A percentile compares a stretch with the other conserved stretches of the same genome.
Conservation (phyloP, 2,888 invertebrate genomes). For the Capitulum mitella region DNA sequence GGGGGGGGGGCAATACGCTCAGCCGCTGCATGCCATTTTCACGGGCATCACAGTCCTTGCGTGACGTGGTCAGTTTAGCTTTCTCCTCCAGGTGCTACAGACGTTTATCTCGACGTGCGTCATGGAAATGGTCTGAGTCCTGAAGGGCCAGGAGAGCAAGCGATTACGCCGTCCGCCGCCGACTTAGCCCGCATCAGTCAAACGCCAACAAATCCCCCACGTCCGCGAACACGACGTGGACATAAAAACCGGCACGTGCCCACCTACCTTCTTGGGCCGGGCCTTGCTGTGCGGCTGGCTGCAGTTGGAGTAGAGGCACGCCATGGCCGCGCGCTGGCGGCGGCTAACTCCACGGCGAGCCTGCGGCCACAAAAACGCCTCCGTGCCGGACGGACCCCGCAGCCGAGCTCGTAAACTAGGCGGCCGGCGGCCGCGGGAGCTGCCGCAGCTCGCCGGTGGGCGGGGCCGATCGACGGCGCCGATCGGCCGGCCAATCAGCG, state of each 20-base stretch:
- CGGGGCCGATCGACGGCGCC: conserved; percentile 7
- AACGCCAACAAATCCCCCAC: no score
- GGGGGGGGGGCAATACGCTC: no score
- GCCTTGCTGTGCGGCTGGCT: neutral
- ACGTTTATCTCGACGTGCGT: no score
- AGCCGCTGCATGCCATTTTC: no score
- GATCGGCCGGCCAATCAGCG: neutral
- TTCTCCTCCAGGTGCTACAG: no score
- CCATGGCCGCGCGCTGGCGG: neutral
- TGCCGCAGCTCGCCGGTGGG: neutral
- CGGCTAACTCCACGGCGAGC: neutral
- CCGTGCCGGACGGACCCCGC: neutral
- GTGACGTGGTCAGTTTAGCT: no score
- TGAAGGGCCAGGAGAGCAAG: no score
- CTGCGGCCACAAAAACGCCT: neutral
- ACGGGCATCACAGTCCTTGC: no score
- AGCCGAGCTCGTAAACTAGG: neutral
- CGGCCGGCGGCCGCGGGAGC: neutral
- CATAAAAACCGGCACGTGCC: neutral
- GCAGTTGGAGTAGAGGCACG: conserved; percentile 15
- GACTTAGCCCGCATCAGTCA: neutral
- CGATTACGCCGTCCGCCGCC: no score
- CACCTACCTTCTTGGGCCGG: conserved; percentile 6
- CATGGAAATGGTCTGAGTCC: no score
- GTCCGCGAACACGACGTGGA: neutral